Percentiles rank a stretch among this genome's conserved stretches.
Evolutionary conservation across 2,888 invertebrate species (phyloP).

Genomic region (Folsomia manolachei): DNA sequence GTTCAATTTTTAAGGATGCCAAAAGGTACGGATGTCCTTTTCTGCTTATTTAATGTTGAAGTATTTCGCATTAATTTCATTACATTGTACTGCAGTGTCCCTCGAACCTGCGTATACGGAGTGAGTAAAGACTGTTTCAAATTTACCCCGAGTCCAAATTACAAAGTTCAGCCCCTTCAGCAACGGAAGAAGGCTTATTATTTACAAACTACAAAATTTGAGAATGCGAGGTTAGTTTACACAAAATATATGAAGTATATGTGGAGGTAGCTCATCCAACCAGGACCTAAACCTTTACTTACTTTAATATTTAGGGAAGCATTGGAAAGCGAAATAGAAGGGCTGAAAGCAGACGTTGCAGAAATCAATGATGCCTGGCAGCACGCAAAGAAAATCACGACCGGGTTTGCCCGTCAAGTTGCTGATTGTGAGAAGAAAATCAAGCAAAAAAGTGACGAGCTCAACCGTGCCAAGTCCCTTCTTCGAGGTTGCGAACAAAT

Average conservation of each 20-base stretch:
- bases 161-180: background rate
- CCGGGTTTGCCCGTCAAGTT: background rate
- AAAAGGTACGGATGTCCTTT: background rate
- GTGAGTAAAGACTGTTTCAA: conserved; percentile 8
- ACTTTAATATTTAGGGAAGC: background rate
- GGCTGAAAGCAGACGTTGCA: background rate
- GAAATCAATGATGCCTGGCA: background rate
- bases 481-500: background rate
- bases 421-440: background rate
- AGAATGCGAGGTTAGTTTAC: conserved; percentile 10
- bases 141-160: conserved; percentile 10
- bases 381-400: background rate
- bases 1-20: conserved; percentile 64
- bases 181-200: background rate
- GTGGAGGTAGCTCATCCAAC: too few species aligned
- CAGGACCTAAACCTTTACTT: too few species aligned
- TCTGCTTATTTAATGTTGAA: background rate
- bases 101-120: conserved; percentile 1
- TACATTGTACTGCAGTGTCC: too few species aligned
- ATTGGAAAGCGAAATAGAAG: conserved; percentile 1
- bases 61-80: too few species aligned
- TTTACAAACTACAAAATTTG: conserved; percentile 10
- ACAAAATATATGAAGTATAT: background rate
- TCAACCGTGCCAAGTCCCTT: conserved; percentile 7
- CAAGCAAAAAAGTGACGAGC: conserved; percentile 3